Evolutionary conservation across 2,113 vertebrate species (phyloP).

Genomic region (Ibidorhyncha struthersii): DNA sequence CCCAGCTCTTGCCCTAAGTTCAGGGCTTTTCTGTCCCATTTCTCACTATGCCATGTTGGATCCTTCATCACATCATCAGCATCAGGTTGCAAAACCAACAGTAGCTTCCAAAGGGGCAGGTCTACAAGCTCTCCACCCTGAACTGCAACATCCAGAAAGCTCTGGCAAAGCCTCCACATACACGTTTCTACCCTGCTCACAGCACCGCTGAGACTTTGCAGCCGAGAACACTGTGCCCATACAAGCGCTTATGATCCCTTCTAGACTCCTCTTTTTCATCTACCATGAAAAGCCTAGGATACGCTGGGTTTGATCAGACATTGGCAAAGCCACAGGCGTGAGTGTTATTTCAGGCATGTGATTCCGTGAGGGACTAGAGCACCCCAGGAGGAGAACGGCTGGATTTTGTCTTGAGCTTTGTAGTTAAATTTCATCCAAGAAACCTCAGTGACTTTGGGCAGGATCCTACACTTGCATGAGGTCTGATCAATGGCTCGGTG

Average conservation of each 20-base stretch:
- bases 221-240: background rate
- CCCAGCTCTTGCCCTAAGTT: background rate
- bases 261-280: background rate
- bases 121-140: too few relatives aligned
- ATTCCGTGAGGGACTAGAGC: background rate
- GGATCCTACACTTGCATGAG: background rate
- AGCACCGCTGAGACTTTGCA: background rate
- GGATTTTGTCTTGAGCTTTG: background rate
- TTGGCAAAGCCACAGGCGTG: background rate
- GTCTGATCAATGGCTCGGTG: background rate
- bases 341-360: background rate
- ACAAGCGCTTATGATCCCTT: background rate
- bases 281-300: background rate
- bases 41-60: background rate
- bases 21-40: background rate
- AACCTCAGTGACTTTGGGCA: background rate
- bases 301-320: background rate
- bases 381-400: rapidly evolving
- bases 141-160: background rate
- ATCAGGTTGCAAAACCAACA: background rate
- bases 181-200: rapidly evolving
- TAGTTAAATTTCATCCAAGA: background rate
- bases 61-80: background rate
- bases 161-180: background rate
- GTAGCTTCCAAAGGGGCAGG: background rate